Conservation (phyloP, 2,797 vertebrate genomes). For the Discoglossus pictus region DNA sequence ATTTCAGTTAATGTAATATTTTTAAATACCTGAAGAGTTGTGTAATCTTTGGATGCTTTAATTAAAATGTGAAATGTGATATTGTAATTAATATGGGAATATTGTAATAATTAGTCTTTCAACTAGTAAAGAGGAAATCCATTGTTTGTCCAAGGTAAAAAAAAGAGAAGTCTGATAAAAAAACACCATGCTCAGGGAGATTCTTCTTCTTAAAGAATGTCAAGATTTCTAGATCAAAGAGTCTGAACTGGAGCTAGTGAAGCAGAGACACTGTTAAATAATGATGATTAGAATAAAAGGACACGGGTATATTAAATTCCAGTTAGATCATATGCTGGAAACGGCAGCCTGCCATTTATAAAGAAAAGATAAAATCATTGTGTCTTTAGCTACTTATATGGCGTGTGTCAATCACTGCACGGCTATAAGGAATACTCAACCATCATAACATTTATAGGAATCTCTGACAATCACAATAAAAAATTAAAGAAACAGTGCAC, state of each 20-base stretch:
- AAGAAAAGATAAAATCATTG: too few relatives aligned
- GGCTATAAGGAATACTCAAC: too few relatives aligned
- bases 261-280: constrained; percentile 36
- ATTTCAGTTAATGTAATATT: not conserved
- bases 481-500: too few relatives aligned
- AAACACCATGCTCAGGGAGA: constrained; percentile 33
- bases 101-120: constrained; percentile 32
- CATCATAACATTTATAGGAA: too few relatives aligned
- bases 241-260: constrained; percentile 24
- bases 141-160: constrained; percentile 33
- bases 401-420: too few relatives aligned
- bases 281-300: constrained; percentile 26
- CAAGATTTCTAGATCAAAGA: constrained; percentile 42
- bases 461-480: too few relatives aligned
- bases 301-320: constrained; percentile 25
- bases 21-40: constrained; percentile 6
- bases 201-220: constrained; percentile 36
- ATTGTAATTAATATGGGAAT: too few relatives aligned
- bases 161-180: constrained; percentile 37
- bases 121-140: constrained; percentile 25
- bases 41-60: constrained; percentile 23
- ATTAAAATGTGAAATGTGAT: constrained; percentile 45
- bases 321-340: constrained; percentile 27
- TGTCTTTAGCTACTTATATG: too few relatives aligned
- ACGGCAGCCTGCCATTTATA: constrained; percentile 20